Conservation (phyloP, 2,113 vertebrate species). For the Galemys pyrenaicus region DNA sequence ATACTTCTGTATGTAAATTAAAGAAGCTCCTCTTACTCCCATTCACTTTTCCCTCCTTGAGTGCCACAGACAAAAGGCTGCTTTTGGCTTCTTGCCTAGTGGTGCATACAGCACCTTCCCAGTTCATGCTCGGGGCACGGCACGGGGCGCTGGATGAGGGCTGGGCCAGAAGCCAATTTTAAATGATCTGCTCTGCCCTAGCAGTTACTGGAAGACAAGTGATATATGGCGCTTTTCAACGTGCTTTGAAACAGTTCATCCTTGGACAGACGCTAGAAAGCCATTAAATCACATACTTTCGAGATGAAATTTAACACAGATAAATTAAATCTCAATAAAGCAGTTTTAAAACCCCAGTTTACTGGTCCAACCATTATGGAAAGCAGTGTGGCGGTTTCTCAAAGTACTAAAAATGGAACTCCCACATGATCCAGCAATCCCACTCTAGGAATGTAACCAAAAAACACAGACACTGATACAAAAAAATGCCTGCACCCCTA, state of each 20-base stretch:
- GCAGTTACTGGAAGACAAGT: not conserved
- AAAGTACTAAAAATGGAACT: too few species aligned
- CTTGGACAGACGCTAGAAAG: not conserved
- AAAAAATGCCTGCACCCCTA: too few species aligned
- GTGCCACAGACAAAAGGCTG: not conserved
- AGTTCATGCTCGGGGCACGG: not conserved
- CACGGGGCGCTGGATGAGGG: not conserved
- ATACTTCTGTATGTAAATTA: not conserved
- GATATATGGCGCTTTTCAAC: not conserved
- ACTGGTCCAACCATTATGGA: too few species aligned
- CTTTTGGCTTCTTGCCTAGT: not conserved
- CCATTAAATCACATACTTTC: not conserved
- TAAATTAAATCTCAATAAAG: not conserved
- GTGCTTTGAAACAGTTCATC: not conserved
- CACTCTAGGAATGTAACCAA: too few species aligned
- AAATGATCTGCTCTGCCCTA: not conserved
- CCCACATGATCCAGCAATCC: too few species aligned
- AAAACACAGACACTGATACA: too few species aligned
- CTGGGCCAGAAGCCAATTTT: not conserved
- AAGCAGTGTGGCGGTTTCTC: too few species aligned
- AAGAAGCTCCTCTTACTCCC: not conserved
- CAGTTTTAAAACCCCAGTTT: not conserved
- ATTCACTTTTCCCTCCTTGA: not conserved
- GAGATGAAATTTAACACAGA: not conserved
- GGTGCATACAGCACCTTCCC: not conserved